Conservation (phyloP, 1,140 invertebrate species). For the Chrysomallon squamiferum region DNA sequence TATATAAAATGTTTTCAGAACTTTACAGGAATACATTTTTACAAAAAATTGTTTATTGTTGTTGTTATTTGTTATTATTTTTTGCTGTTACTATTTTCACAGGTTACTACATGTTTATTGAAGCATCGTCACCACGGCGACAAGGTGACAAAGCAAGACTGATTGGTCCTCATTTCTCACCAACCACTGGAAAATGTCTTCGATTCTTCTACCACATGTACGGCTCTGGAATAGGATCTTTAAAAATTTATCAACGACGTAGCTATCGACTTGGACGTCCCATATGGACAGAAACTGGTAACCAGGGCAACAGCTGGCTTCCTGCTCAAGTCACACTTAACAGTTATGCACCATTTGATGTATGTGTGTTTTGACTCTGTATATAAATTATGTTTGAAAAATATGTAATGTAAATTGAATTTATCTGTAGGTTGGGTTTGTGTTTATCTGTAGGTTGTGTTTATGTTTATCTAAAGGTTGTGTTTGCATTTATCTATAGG, state of each 20-base stretch:
- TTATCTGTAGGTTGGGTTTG: background rate
- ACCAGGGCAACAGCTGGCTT: constrained; percentile 46
- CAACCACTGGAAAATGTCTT: constrained; percentile 43
- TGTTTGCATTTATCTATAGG: no score
- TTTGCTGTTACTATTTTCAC: background rate
- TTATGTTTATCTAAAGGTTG: background rate
- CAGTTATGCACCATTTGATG: constrained; percentile 45
- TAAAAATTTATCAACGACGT: constrained; percentile 37
- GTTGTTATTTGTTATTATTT: no score
- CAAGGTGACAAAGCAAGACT: constrained; percentile 50
- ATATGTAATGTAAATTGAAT: background rate
- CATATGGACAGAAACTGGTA: constrained; percentile 40
- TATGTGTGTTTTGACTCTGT: constrained; percentile 13
- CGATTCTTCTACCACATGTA: constrained; percentile 81
- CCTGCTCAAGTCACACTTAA: constrained; percentile 39
- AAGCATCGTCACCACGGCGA: constrained; percentile 42
- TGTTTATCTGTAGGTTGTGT: background rate
- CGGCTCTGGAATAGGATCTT: constrained; percentile 63
- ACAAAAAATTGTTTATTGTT: no score
- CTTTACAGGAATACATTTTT: no score
- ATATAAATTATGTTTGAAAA: no score
- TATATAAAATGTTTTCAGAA: no score
- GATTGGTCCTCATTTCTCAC: constrained; percentile 33
- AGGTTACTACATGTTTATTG: constrained; percentile 57
- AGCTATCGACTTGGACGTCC: constrained; percentile 17